Conservation (phyloP, 2,888 invertebrate genomes). For the Archips crataeganus region DNA sequence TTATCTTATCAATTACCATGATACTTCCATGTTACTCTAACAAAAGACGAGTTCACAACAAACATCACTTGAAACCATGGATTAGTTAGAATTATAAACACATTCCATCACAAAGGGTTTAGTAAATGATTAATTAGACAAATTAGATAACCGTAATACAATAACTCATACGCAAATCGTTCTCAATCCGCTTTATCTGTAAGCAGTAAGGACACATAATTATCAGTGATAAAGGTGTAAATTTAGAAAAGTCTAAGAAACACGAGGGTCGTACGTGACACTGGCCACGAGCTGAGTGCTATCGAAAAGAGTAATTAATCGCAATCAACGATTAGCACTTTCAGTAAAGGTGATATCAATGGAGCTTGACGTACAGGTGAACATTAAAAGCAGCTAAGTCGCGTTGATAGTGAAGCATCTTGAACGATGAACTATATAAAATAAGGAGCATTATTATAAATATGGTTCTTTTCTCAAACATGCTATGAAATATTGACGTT, state of each 20-base stretch:
- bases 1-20: not conserved
- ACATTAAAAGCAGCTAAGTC: not conserved
- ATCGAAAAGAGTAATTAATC: conserved; percentile 18
- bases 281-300: conserved; percentile 22
- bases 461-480: too few relatives aligned
- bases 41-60: not conserved
- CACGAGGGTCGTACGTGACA: conserved; percentile 37
- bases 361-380: not conserved
- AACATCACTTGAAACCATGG: not conserved
- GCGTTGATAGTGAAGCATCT: not conserved
- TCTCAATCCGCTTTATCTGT: conserved; percentile 15
- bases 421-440: not conserved
- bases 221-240: conserved; percentile 26
- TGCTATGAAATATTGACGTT: too few relatives aligned
- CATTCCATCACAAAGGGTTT: conserved; percentile 2
- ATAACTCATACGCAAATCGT: conserved; percentile 5
- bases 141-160: conserved; percentile 13
- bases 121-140: conserved; percentile 5
- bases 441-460: not conserved
- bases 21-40: not conserved
- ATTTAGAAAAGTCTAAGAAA: conserved; percentile 12
- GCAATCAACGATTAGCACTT: conserved; percentile 22
- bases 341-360: conserved; percentile 14
- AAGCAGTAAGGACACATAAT: conserved; percentile 5
- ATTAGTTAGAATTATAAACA: conserved; percentile 2